phyloP scores from a whole-genome alignment of 2,888 invertebrate genomes.

The Dicyrtomina minuta region DNA sequence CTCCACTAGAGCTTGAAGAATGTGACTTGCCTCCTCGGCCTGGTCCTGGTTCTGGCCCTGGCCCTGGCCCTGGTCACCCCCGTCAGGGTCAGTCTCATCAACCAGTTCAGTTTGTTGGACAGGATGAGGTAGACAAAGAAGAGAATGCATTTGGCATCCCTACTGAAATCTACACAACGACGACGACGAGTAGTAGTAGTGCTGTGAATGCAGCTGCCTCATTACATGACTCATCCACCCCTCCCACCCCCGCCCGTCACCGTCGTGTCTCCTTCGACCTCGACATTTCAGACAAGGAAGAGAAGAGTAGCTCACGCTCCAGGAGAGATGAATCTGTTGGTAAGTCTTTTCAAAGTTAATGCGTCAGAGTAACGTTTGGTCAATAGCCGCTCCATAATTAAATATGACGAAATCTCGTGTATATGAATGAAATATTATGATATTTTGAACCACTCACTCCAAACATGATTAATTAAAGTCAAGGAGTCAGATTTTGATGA shows the following conservation, averaged over 20 bases:
- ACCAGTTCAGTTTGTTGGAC: background rate
- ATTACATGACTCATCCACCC: slow-evolving; percentile 42
- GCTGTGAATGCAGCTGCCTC: slow-evolving; percentile 38
- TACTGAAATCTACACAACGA: slow-evolving; percentile 41
- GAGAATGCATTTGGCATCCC: slow-evolving; percentile 46
- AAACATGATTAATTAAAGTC: too few relatives aligned
- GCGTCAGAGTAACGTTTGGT: too few relatives aligned
- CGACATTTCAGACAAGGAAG: slow-evolving; percentile 55
- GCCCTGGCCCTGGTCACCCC: too few relatives aligned
- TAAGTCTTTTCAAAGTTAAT: slow-evolving; percentile 37
- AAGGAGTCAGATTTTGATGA: too few relatives aligned
- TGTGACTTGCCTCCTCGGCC: background rate
- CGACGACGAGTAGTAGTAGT: slow-evolving; percentile 22
- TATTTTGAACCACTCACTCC: too few relatives aligned
- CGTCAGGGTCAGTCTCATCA: too few relatives aligned
- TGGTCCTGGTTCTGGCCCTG: background rate
- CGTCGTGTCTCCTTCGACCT: slow-evolving; percentile 65
- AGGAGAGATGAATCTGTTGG: slow-evolving; percentile 49
- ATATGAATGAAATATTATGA: background rate
- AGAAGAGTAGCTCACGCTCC: slow-evolving; percentile 51
- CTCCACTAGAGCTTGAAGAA: slow-evolving; percentile 10
- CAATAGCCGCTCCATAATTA: too few relatives aligned
- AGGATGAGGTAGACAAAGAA: slow-evolving; percentile 27
- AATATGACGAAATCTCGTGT: background rate
- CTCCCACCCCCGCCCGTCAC: slow-evolving; percentile 61